These are phyloP conservation scores for Gallinago stenura DNA, from an alignment of 2,797 vertebrate species.

Conservation along the genomic window DNA sequence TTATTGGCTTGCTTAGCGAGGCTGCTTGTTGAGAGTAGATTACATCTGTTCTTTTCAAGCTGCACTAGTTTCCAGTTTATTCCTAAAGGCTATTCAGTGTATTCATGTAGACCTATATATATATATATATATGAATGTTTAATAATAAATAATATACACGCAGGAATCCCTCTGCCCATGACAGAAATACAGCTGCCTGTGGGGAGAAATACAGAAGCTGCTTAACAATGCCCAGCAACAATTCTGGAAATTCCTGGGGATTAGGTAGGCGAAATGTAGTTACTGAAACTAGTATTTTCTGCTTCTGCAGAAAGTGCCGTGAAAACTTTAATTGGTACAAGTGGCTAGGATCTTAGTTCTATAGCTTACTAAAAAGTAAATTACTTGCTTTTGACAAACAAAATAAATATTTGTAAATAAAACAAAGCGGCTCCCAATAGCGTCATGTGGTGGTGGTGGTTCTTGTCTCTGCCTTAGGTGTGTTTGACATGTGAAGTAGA, in stretches of 20 bases:
- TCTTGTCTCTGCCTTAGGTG: constrained; percentile 56
- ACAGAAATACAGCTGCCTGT: constrained; percentile 74
- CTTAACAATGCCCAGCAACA: constrained; percentile 72
- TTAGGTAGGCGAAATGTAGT: constrained; percentile 73
- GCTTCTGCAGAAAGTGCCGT: constrained; percentile 68
- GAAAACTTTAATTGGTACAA: constrained; percentile 43
- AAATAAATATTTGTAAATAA: constrained; percentile 10
- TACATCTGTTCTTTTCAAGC: constrained; percentile 34
- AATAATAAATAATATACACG: constrained; percentile 66
- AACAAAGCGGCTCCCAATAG: constrained; percentile 34
- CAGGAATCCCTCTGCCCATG: constrained; percentile 73
- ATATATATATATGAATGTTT: constrained; percentile 17
- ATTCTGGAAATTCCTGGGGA: constrained; percentile 73
- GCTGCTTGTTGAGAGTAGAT: constrained; percentile 48
- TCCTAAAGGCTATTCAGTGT: constrained; percentile 45
- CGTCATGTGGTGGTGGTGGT: constrained; percentile 60
- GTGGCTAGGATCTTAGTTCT: constrained; percentile 54
- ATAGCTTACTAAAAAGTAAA: constrained; percentile 52
- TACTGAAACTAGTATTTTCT: constrained; percentile 67
- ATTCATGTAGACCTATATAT: constrained; percentile 22
- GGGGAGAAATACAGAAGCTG: constrained; percentile 75
- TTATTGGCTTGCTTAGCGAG: constrained; percentile 41
- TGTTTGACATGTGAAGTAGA: constrained; percentile 33
- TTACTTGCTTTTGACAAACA: constrained; percentile 47
- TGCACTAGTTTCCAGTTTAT: constrained; percentile 37